Percentiles rank a stretch among this genome's conserved stretches.
phyloP scores from a whole-genome alignment of 2,797 vertebrate species.

The Pseudopleuronectes americanus region DNA sequence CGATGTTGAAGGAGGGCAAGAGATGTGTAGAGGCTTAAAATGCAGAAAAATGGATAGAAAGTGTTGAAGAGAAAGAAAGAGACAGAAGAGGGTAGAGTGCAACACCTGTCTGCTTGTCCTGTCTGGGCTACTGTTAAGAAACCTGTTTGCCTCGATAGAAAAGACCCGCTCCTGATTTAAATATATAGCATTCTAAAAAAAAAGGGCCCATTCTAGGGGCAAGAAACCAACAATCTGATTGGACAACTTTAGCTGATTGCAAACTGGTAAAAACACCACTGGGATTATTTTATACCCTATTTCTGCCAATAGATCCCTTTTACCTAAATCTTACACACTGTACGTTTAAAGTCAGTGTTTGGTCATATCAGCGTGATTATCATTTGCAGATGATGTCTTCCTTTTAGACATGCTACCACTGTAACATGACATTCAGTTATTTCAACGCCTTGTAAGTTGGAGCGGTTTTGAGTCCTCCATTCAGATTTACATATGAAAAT shows the following conservation, averaged over 20 bases:
- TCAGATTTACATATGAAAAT: conserved; percentile 21
- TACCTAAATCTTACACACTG: no score
- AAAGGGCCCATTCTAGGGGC: no score
- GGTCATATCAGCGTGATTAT: conserved; percentile 66
- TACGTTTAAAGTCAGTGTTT: neutral
- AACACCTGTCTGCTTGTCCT: conserved; percentile 45
- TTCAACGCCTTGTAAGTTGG: conserved; percentile 15
- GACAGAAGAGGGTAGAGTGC: conserved; percentile 48
- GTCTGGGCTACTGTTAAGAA: neutral
- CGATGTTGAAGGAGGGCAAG: conserved; percentile 55
- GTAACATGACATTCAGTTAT: conserved; percentile 8
- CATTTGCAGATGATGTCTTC: conserved; percentile 70
- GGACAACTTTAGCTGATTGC: no score
- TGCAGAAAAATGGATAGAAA: conserved; percentile 61
- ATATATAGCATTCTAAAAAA: no score
- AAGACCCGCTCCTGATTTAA: no score
- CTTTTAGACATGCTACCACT: conserved; percentile 80
- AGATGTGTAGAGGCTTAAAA: conserved; percentile 64
- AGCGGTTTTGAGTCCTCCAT: conserved; percentile 37
- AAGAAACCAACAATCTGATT: no score
- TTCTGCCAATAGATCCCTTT: no score
- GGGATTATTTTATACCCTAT: no score
- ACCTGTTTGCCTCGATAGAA: no score
- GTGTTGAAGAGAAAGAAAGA: conserved; percentile 60
- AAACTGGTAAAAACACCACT: no score